Evolutionary conservation across 2,888 invertebrate genomes (phyloP), one percentile per base, ranked within the genome.

Genomic region (Choreutis nemorana): DNA sequence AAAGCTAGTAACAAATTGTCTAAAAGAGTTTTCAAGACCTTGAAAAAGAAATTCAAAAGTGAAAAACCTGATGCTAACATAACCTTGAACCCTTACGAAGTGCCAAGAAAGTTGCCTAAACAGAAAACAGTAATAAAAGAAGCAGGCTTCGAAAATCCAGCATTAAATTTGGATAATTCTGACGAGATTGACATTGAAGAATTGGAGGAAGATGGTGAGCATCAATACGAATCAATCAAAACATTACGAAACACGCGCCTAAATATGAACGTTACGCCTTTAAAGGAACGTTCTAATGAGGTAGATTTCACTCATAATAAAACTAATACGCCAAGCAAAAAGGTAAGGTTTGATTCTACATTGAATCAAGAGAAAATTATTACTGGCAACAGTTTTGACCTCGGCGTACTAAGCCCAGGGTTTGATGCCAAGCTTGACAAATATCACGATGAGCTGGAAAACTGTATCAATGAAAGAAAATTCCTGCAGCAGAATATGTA

Each of bases 401-500:
- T 50, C 39, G 62, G 50, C n/a, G 44, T 77, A 2, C 66, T 66
- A 32, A 77, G 78, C 44, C 75, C 77, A 0, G 78, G 78, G 1
- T 68, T 80, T 28, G 77, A 80, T 42, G 50, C 56, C 1, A 71
- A 79, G 41, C 62, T 80, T 23, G 79, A 80, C 8, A 78, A 67
- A 35, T 80, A 72, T 39, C 79, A 80, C 35, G 78, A 80, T 47
- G 80, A 80, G 39, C 37, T 80, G 20, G 80, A 80, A 33, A 80
- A 80, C 30, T 79, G 80, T 45, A 79, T 79, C 1, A 80, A 80
- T 44, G 80, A 80, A 34, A 65, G 61, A 30, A 80, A 80, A 32
- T 68, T 67, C 38, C 52, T 80, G 32, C 64, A 72, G 30, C 79
- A 78, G 37, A 78, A 79, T 44, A 72, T 79, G 68, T 73, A 23